phyloP scores from a whole-genome alignment of 2,797 vertebrate species.

The Dryobates pubescens region DNA sequence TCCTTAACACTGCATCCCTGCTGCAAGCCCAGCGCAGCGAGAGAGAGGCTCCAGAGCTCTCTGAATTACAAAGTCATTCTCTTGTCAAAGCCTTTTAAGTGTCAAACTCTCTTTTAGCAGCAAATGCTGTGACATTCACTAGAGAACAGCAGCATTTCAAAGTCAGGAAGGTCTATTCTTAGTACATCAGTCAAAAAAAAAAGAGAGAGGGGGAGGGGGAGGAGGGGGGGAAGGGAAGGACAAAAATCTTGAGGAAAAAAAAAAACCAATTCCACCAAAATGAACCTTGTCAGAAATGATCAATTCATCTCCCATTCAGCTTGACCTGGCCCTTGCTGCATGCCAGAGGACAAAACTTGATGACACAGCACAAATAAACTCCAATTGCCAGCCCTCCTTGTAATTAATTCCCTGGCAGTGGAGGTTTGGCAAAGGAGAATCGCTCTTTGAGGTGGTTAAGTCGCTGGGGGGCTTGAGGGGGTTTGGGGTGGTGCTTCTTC shows the following conservation, averaged over 20 bases:
- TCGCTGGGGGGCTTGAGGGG: neutral
- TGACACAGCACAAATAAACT: conserved; percentile 7
- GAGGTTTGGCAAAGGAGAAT: conserved; percentile 31
- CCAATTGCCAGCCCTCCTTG: conserved; percentile 24
- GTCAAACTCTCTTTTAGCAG: conserved; percentile 45
- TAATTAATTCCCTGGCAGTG: conserved; percentile 54
- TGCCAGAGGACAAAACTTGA: conserved; percentile 23
- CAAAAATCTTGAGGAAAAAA: neutral
- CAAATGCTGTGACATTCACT: conserved; percentile 58
- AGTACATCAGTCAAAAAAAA: conserved; percentile 40
- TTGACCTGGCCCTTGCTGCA: conserved; percentile 29
- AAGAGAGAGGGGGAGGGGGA: no score
- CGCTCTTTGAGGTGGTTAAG: conserved; percentile 8
- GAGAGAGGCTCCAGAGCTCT: neutral
- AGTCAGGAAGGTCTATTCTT: conserved; percentile 65
- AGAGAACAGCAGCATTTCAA: conserved; percentile 10
- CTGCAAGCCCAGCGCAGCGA: neutral
- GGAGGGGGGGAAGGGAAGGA: no score
- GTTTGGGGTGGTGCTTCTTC: neutral
- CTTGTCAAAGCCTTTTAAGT: conserved; percentile 28
- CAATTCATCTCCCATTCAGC: conserved; percentile 11
- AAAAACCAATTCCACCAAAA: conserved; percentile 35
- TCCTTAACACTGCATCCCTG: neutral
- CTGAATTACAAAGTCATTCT: conserved; percentile 14
- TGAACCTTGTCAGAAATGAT: conserved; percentile 62